These are phyloP conservation scores for Macaca mulatta DNA, from an alignment of 2,113 vertebrate genomes.

Conservation along the genomic window DNA sequence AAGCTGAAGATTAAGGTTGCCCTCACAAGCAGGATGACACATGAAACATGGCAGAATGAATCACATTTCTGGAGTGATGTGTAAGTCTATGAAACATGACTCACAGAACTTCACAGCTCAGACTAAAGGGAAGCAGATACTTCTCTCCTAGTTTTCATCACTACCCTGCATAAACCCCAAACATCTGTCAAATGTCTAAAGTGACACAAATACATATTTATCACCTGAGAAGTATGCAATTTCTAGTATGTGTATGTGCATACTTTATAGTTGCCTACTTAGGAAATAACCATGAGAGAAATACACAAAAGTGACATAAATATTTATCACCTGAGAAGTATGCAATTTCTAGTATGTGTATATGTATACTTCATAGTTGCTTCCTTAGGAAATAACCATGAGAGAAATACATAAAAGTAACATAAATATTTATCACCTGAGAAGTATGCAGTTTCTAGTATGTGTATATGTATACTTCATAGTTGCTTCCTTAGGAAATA, in stretches of 20 bases:
- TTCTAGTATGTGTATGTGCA: background rate
- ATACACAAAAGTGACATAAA: background rate
- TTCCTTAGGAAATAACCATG: slow-evolving; percentile 17
- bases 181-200: background rate
- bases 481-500: slow-evolving; percentile 18
- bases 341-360: background rate
- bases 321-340: background rate
- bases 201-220: background rate
- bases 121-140: background rate
- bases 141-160: background rate
- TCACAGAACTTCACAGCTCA: background rate
- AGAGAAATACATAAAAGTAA: background rate
- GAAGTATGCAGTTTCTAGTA: background rate
- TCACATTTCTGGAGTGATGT: background rate
- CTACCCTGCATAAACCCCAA: background rate
- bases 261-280: background rate
- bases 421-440: background rate
- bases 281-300: background rate
- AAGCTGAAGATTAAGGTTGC: background rate
- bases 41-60: background rate
- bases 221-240: background rate
- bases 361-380: background rate
- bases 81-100: background rate
- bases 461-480: background rate
- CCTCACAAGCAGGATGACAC: background rate